Conservation (phyloP, 2,797 vertebrate genomes). For the Thunnus albacares region DNA sequence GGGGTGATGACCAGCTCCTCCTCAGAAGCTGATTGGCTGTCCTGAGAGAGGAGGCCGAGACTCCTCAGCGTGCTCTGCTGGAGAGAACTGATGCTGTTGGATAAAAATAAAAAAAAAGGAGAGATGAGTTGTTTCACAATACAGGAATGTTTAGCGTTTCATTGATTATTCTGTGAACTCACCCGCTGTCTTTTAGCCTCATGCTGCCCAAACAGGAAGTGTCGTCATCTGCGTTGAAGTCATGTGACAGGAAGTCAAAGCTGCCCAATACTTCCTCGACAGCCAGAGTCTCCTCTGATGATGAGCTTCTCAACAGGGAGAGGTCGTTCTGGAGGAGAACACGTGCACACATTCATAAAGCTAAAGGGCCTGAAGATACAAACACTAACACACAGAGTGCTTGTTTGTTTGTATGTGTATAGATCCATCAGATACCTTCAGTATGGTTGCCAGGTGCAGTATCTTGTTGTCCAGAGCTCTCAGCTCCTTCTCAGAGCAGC, state of each 20-base stretch:
- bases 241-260: slow-evolving; percentile 93
- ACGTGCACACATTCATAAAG: neutral
- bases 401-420: neutral
- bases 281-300: slow-evolving; percentile 90
- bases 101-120: neutral
- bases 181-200: slow-evolving; percentile 88
- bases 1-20: slow-evolving; percentile 68
- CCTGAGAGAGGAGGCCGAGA: slow-evolving; percentile 68
- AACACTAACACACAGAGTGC: neutral
- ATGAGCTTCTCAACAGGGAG: slow-evolving; percentile 74
- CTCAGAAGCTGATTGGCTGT: slow-evolving; percentile 61
- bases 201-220: slow-evolving; percentile 88
- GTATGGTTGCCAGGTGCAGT: slow-evolving; percentile 84
- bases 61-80: slow-evolving; percentile 79
- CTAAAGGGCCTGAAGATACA: neutral
- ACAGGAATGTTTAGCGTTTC: accelerated
- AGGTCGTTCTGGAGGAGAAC: slow-evolving; percentile 76
- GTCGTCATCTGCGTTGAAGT: slow-evolving; percentile 87
- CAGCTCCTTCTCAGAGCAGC: slow-evolving; percentile 74
- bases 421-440: slow-evolving; percentile 85
- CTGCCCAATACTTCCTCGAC: slow-evolving; percentile 93
- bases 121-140: neutral
- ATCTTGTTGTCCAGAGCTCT: slow-evolving; percentile 86
- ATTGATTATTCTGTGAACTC: slow-evolving; percentile 9
- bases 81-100: slow-evolving; percentile 76